phyloP scores from a whole-genome alignment of 1,140 invertebrate genomes.

The Leguminivora glycinivorella region DNA sequence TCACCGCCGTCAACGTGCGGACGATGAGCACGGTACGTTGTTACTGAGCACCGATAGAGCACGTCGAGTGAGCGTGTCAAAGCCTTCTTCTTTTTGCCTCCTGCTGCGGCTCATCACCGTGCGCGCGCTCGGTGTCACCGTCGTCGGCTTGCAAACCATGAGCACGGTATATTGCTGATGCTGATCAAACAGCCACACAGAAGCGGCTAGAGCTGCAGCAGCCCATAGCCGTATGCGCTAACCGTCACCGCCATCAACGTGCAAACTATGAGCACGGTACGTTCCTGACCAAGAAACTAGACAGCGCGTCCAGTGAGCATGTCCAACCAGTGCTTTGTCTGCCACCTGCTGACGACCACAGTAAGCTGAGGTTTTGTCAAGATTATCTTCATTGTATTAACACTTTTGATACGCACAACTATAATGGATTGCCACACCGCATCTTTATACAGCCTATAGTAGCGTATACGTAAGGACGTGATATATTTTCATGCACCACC shows the following conservation, averaged over 20 bases:
- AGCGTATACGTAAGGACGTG: too few species aligned
- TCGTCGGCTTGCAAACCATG: slow-evolving; percentile 2
- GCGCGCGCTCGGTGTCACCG: neutral
- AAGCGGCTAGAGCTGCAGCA: too few species aligned
- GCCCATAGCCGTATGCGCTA: neutral
- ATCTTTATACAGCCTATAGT: too few species aligned
- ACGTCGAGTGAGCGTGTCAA: too few species aligned
- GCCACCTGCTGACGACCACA: neutral
- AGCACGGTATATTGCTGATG: neutral
- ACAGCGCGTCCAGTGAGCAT: neutral
- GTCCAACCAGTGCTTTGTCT: neutral
- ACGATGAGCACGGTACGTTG: neutral
- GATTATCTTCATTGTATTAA: too few species aligned
- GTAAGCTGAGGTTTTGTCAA: too few species aligned
- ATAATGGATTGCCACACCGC: too few species aligned
- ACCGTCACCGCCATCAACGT: neutral
- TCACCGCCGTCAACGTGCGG: neutral
- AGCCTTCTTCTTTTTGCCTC: too few species aligned
- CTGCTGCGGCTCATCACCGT: slow-evolving; percentile 2
- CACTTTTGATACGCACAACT: too few species aligned
- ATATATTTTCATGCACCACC: too few species aligned
- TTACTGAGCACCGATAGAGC: too few species aligned
- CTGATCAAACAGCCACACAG: too few species aligned
- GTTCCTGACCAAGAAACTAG: neutral
- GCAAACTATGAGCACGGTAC: slow-evolving; percentile 12